Evolutionary conservation across 1,140 invertebrate genomes (phyloP), one percentile per base, ranked within the genome.

Genomic region (Tetragnatha versicolor): DNA sequence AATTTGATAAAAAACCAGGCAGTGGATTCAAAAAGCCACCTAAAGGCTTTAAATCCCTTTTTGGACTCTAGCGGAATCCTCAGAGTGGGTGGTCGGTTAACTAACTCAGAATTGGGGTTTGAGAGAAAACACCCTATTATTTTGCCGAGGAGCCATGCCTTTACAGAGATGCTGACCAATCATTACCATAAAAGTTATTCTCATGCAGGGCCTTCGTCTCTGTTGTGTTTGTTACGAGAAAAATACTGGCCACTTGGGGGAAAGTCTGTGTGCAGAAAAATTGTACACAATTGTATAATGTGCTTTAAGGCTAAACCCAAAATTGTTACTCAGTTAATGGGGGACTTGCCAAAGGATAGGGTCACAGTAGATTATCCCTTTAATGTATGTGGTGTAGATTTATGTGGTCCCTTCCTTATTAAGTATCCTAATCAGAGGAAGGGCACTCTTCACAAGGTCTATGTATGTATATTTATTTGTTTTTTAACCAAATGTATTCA

Each of bases 391-490:
- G 49, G 77, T 45, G 42, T 79, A 4, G 77, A 79, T 33, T 76
- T 60, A 37, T 79, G 77, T 17, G 69, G 77, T 6, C 49, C 42
- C n/a, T 79, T 79, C 31, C 33, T 58, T 4, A 33, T 75, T 6
- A 79, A 39, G 58, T 53, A 35, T 25, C 17, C 14, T 33, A 49
- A 51, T 25, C 5, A 49, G 33, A 49, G 45, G 27, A 58, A 35
- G 10, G 35, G 37, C 17, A 27, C 12, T 6, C 31, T 25, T 27
- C 25, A 42, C 27, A 79, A 79, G 29, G 37, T 60, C 2, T 78
- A 78, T 55, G 49, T 68, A 12, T 51, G 61, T 29, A 45, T 68
- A 37, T 42, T 79, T 69, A 45, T 58, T 3, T 79, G 51, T 37
- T n/a, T 69, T 17, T 25, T 49, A 14, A 35, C 29, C 5, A 51